These are phyloP conservation scores for Frankliniella intonsa DNA, from an alignment of 2,888 invertebrate genomes.

Conservation along the genomic window DNA sequence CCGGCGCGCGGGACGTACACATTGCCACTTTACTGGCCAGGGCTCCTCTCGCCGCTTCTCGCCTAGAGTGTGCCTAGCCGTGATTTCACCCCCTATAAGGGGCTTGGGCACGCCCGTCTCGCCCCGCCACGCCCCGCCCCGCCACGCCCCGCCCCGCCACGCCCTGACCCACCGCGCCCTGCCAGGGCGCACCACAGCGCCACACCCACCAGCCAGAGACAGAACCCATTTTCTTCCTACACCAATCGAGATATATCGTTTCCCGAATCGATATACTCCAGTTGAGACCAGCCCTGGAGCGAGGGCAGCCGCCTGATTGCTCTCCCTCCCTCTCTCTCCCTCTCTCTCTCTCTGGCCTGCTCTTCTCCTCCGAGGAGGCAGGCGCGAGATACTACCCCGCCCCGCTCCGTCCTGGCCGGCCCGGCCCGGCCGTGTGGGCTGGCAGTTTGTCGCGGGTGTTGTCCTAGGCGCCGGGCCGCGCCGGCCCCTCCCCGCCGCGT, in stretches of 20 bases:
- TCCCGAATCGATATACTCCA: no score
- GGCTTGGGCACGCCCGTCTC: not conserved
- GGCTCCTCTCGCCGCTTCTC: not conserved
- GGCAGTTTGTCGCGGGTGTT: no score
- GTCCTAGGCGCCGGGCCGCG: no score
- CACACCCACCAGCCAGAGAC: not conserved
- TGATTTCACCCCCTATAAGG: not conserved
- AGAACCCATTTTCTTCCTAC: not conserved
- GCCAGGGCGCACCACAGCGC: not conserved
- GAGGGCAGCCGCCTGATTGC: no score
- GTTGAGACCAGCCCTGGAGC: no score
- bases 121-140: not conserved
- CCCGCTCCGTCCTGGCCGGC: no score
- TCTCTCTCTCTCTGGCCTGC: no score
- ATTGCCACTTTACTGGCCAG: not conserved
- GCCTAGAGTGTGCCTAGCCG: not conserved
- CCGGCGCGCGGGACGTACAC: not conserved
- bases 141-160: not conserved
- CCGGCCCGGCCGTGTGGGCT: no score
- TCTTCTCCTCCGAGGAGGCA: no score
- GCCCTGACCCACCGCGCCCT: not conserved
- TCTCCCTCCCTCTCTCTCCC: not conserved
- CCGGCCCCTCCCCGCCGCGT: no score
- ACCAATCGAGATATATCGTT: constrained; percentile 8
- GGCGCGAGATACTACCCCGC: no score